Percentiles rank a stretch among this genome's conserved stretches.
These are phyloP conservation scores for Cephalopachus bancanus DNA, from an alignment of 2,797 vertebrate species.

Conservation along the genomic window DNA sequence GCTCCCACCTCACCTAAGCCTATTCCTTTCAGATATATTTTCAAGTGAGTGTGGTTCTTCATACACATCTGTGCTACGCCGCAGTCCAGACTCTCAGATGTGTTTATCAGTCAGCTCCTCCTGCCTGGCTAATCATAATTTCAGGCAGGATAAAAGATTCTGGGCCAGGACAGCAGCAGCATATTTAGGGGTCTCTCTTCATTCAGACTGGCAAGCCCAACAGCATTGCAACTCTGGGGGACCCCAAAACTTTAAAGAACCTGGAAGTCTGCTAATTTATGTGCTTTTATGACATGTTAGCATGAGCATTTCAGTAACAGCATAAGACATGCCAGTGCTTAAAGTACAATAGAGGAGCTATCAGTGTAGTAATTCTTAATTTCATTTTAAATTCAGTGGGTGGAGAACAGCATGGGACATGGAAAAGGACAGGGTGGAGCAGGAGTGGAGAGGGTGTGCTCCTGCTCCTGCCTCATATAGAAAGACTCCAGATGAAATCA, in stretches of 20 bases:
- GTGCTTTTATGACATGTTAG: slow-evolving; percentile 55
- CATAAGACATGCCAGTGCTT: background rate
- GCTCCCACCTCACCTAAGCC: fast-evolving
- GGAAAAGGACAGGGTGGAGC: fast-evolving
- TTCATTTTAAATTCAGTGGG: background rate
- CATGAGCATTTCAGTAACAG: slow-evolving; percentile 1
- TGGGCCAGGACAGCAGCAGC: background rate
- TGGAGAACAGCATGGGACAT: background rate
- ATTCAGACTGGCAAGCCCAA: no score
- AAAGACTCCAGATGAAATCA: slow-evolving; percentile 72
- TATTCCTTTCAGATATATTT: background rate
- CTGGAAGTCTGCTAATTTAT: slow-evolving; percentile 67
- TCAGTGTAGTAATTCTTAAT: slow-evolving; percentile 8
- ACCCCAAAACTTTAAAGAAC: slow-evolving; percentile 63
- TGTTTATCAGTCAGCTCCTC: background rate
- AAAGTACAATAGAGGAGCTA: slow-evolving; percentile 20
- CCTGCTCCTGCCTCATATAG: slow-evolving; percentile 43
- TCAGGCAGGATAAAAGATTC: background rate
- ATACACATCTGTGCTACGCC: no score
- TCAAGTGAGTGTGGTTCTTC: background rate
- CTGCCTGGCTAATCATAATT: background rate
- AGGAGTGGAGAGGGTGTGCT: background rate
- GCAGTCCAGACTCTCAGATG: background rate
- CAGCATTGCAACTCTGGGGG: background rate
- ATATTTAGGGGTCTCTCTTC: background rate